phyloP scores from a whole-genome alignment of 92 coral and sea anemone genomes.

The Epizoanthus fatuus region DNA sequence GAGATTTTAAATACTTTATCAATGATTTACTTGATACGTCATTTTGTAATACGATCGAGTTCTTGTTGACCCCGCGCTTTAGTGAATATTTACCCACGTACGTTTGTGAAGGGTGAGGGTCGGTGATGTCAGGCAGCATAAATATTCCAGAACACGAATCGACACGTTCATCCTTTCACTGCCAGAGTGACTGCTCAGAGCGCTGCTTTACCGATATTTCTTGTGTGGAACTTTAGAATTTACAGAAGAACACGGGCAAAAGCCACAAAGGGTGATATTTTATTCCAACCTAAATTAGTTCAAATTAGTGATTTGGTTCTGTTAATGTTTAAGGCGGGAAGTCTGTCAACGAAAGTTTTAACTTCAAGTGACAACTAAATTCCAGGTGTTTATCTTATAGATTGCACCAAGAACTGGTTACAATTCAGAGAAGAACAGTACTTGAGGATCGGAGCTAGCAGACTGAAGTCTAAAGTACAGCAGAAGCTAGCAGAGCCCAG shows the following conservation, averaged over 20 bases:
- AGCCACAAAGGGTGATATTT: background rate
- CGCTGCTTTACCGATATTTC: background rate
- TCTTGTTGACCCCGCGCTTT: background rate
- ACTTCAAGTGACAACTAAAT: too few species aligned
- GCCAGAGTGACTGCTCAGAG: background rate
- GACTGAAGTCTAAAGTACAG: too few species aligned
- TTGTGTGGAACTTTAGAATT: background rate
- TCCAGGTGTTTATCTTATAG: too few species aligned
- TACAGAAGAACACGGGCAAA: background rate
- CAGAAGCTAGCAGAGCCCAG: too few species aligned
- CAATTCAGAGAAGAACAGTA: too few species aligned
- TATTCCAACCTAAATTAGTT: background rate
- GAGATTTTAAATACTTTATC: background rate
- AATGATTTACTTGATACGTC: background rate
- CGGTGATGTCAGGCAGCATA: too few species aligned
- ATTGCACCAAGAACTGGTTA: too few species aligned
- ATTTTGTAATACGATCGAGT: slow-evolving; percentile 22
- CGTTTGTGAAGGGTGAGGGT: background rate
- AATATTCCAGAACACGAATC: slow-evolving; percentile 6
- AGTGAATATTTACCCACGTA: background rate
- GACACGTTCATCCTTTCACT: slow-evolving; percentile 4
- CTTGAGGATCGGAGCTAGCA: too few species aligned
- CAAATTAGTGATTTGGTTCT: background rate
- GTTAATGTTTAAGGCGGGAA: background rate
- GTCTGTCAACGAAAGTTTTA: too few species aligned